A percentile compares a stretch with the other conserved stretches of the same genome.
Conservation (phyloP, 2,888 invertebrate species). For the Galerucella nymphaeae region DNA sequence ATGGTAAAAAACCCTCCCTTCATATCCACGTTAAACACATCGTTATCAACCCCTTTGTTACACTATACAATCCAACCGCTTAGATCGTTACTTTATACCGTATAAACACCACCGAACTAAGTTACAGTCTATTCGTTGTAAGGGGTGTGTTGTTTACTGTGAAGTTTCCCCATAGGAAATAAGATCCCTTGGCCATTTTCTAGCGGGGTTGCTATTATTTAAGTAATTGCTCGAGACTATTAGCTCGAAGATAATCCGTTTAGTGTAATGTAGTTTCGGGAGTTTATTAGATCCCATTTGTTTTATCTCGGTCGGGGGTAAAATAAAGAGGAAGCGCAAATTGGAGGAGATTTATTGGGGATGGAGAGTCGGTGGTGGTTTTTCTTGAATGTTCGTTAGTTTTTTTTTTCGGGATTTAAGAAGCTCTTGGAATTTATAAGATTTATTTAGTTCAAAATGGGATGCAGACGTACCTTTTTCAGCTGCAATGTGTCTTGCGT, state of each 20-base stretch:
- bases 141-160: slow-evolving; percentile 60
- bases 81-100: slow-evolving; percentile 43
- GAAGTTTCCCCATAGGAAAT: slow-evolving; percentile 63
- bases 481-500: too few species aligned
- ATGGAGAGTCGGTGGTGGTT: slow-evolving; percentile 1
- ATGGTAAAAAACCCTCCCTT: slow-evolving; percentile 49
- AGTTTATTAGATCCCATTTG: slow-evolving; percentile 52
- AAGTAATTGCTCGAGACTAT: slow-evolving; percentile 65
- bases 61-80: slow-evolving; percentile 52
- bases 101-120: not conserved
- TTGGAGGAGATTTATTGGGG: slow-evolving; percentile 27
- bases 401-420: not conserved
- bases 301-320: slow-evolving; percentile 36
- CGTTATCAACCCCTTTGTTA: slow-evolving; percentile 60
- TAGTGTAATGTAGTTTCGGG: slow-evolving; percentile 60
- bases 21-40: slow-evolving; percentile 59
- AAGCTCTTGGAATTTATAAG: not conserved
- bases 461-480: too few species aligned
- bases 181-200: slow-evolving; percentile 64
- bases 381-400: slow-evolving; percentile 1
- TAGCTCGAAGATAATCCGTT: slow-evolving; percentile 63
- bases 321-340: slow-evolving; percentile 6
- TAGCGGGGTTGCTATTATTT: slow-evolving; percentile 63
- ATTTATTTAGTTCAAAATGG: too few species aligned
- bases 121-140: slow-evolving; percentile 47